These are phyloP conservation scores for Hippocampus mohnikei DNA, from an alignment of 2,113 vertebrate genomes.

Conservation along the genomic window DNA sequence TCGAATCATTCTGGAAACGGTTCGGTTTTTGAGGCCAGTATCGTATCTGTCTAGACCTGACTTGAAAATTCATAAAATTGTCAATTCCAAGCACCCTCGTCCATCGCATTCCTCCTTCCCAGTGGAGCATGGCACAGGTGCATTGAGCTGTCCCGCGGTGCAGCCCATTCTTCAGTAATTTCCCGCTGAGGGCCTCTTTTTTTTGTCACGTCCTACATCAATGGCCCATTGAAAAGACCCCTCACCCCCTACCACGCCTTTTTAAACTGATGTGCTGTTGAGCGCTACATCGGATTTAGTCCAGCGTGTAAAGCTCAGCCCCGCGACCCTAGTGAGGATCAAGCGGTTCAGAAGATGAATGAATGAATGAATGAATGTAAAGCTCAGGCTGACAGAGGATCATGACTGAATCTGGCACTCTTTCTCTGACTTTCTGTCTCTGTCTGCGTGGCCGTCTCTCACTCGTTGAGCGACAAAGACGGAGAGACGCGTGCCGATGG, in stretches of 20 bases:
- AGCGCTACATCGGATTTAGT: slow-evolving; percentile 52
- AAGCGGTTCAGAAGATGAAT: too few relatives aligned
- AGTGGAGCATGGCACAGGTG: slow-evolving; percentile 75
- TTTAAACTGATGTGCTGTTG: slow-evolving; percentile 64
- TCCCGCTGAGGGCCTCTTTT: slow-evolving; percentile 51
- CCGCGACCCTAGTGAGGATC: too few relatives aligned
- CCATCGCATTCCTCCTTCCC: slow-evolving; percentile 70
- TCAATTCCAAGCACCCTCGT: slow-evolving; percentile 26
- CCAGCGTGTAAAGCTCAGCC: slow-evolving; percentile 34
- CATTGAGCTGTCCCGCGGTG: slow-evolving; percentile 45
- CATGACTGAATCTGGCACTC: slow-evolving; percentile 23
- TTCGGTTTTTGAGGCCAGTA: not conserved
- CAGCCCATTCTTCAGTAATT: slow-evolving; percentile 66
- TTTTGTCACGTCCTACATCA: slow-evolving; percentile 54
- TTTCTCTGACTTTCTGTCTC: too few relatives aligned
- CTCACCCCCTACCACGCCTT: slow-evolving; percentile 48
- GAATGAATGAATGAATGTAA: too few relatives aligned
- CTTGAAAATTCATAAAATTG: not conserved
- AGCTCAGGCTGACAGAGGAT: slow-evolving; percentile 7
- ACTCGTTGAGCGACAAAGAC: slow-evolving; percentile 34
- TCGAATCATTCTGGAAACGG: not conserved
- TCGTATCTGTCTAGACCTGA: not conserved
- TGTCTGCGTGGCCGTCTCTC: slow-evolving; percentile 1
- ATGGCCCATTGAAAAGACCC: slow-evolving; percentile 64
- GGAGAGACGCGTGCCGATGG: slow-evolving; percentile 19